Evolutionary conservation across 2,113 vertebrate genomes (phyloP).

Genomic region (Thinocorus orbignyianus): DNA sequence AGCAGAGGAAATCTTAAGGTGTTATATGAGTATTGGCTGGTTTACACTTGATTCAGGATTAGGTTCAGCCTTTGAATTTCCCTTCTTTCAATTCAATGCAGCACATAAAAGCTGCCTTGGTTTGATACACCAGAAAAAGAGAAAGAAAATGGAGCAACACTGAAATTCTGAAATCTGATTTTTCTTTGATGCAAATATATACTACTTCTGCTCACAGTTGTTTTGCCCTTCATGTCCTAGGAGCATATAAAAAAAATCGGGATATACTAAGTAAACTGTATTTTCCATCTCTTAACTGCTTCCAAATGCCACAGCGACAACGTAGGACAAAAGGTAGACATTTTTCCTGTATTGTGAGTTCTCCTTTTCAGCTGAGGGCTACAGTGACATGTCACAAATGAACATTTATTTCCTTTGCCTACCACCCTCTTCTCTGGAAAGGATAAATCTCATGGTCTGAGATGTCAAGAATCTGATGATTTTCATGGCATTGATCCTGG

Average conservation of each 20-base stretch:
- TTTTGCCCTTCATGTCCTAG: background rate
- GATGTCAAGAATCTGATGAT: background rate
- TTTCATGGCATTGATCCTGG: background rate
- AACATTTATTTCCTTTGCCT: background rate
- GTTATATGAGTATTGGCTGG: background rate
- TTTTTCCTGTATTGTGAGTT: background rate
- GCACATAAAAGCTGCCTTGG: background rate
- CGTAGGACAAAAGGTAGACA: background rate
- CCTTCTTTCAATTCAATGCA: background rate
- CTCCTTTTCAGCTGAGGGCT: background rate
- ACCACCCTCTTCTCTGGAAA: background rate
- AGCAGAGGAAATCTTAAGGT: background rate
- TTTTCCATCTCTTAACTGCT: background rate
- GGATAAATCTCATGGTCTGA: background rate
- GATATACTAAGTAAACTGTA: background rate
- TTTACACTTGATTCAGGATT: background rate
- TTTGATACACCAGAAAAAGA: background rate
- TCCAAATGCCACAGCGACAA: background rate
- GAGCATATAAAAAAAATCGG: background rate
- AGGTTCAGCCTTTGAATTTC: background rate
- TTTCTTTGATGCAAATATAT: background rate
- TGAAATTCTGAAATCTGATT: background rate
- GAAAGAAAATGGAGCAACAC: background rate
- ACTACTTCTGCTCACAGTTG: background rate
- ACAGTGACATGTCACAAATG: background rate